phyloP scores from a whole-genome alignment of 2,888 invertebrate genomes.

The Epistrophella euchroma region DNA sequence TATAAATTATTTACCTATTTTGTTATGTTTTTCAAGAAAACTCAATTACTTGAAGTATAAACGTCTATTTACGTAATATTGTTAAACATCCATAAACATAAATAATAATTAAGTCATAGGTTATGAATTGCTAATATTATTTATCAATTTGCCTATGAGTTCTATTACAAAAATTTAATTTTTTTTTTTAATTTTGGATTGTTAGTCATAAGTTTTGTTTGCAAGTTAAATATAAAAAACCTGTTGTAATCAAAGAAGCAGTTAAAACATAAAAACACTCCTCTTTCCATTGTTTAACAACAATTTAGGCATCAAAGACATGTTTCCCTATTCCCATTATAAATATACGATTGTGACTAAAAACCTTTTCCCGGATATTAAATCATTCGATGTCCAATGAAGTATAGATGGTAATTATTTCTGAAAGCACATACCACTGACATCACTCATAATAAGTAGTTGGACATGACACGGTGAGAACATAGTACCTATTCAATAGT shows the following conservation, averaged over 20 bases:
- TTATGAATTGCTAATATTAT: neutral
- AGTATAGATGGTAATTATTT: conserved; percentile 30
- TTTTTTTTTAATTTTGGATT: neutral
- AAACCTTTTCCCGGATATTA: conserved; percentile 18
- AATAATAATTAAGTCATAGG: too few relatives aligned
- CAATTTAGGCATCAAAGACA: conserved; percentile 33
- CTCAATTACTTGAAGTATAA: too few relatives aligned
- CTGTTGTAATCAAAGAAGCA: neutral
- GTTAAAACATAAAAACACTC: neutral
- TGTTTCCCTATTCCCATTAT: neutral
- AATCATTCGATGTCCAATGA: conserved; percentile 58
- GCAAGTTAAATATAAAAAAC: neutral
- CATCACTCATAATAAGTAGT: conserved; percentile 22
- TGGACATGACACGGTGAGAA: conserved; percentile 17
- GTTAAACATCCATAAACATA: too few relatives aligned
- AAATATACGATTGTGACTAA: neutral
- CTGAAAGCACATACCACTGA: conserved; percentile 16
- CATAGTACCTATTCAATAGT: conserved; percentile 36
- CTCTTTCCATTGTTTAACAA: neutral
- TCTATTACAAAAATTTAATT: neutral
- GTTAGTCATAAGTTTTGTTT: neutral
- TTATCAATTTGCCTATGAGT: neutral
- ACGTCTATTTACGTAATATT: too few relatives aligned
- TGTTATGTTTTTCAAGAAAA: too few relatives aligned
- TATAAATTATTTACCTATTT: too few relatives aligned